phyloP scores from a whole-genome alignment of 2,888 invertebrate species.

The Acleris laterana region DNA sequence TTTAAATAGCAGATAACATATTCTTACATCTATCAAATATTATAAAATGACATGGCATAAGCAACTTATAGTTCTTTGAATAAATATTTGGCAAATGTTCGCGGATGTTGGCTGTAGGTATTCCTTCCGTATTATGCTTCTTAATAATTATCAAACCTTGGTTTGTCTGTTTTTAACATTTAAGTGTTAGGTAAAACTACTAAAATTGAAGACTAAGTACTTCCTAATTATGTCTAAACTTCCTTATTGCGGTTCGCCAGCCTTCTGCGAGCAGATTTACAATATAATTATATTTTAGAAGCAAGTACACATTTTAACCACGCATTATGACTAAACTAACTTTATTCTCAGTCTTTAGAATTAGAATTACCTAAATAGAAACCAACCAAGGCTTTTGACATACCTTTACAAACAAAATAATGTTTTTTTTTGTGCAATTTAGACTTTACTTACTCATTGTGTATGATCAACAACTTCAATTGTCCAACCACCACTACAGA shows the following conservation, averaged over 20 bases:
- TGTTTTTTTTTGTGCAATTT: too few species aligned
- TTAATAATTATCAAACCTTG: conserved; percentile 7
- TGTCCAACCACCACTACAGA: too few species aligned
- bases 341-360: too few species aligned
- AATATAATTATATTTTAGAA: too few species aligned
- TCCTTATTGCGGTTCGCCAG: conserved; percentile 1
- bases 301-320: too few species aligned
- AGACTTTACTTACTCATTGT: too few species aligned
- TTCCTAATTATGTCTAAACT: conserved; percentile 1
- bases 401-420: too few species aligned
- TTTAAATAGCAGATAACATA: conserved; percentile 10
- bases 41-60: conserved; percentile 21
- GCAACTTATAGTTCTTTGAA: conserved; percentile 1
- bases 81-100: conserved; percentile 10
- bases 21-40: not conserved
- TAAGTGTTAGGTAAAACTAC: not conserved
- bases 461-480: too few species aligned
- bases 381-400: too few species aligned
- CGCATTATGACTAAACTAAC: too few species aligned
- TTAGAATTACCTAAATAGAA: too few species aligned
- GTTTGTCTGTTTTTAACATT: not conserved
- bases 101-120: conserved; percentile 5
- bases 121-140: conserved; percentile 20
- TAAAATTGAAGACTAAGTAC: not conserved
- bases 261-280: not conserved